Conservation (phyloP, 2,113 vertebrate genomes). For the Okapia johnstoni region DNA sequence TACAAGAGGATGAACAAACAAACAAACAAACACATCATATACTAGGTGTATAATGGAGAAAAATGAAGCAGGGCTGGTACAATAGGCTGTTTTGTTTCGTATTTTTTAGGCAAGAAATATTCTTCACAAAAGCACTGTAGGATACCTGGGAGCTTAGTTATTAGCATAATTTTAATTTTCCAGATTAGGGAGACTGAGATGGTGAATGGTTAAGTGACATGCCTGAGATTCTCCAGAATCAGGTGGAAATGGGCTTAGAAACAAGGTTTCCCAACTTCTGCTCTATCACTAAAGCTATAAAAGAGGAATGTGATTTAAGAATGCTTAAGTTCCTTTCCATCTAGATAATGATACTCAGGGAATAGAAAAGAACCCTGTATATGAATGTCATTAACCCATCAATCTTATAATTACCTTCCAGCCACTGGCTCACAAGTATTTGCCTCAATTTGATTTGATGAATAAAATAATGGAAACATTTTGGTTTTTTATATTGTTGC, state of each 20-base stretch:
- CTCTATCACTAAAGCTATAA: neutral
- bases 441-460: neutral
- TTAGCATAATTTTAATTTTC: neutral
- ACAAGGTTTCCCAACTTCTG: neutral
- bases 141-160: neutral
- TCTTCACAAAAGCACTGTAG: neutral
- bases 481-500: neutral
- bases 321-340: neutral
- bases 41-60: neutral
- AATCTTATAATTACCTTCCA: neutral
- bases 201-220: neutral
- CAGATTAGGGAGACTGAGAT: accelerated
- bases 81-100: neutral
- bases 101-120: neutral
- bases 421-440: neutral
- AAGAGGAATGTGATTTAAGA: neutral
- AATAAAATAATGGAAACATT: constrained; percentile 17
- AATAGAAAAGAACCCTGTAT: neutral
- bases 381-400: neutral
- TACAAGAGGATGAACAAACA: neutral
- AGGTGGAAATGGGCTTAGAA: neutral
- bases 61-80: neutral
- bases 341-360: neutral
- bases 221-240: neutral
- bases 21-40: neutral